phyloP scores from a whole-genome alignment of 2,888 invertebrate genomes.

The Parnassius apollo region DNA sequence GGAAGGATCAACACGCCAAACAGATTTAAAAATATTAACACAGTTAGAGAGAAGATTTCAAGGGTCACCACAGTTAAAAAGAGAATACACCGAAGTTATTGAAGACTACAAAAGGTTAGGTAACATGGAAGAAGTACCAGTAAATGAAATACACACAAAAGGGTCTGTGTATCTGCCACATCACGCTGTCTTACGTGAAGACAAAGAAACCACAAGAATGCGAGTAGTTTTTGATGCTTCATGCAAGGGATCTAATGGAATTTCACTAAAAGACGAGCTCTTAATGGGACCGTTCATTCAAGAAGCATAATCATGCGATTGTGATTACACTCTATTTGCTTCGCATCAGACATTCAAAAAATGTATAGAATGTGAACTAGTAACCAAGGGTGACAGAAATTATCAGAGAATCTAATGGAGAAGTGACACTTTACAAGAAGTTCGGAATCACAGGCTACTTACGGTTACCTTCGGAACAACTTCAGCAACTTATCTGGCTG shows the following conservation, averaged over 20 bases:
- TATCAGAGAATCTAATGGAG: neutral
- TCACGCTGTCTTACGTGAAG: neutral
- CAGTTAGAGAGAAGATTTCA: too few species aligned
- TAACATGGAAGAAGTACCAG: conserved; percentile 18
- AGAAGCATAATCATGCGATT: neutral
- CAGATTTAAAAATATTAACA: too few species aligned
- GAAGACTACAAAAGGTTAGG: conserved; percentile 29
- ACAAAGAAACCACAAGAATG: conserved; percentile 6
- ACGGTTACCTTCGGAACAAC: too few species aligned
- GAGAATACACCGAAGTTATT: too few species aligned
- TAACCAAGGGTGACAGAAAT: neutral
- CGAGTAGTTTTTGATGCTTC: conserved; percentile 2
- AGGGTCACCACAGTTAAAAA: too few species aligned
- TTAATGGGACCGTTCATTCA: too few species aligned
- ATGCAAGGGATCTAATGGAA: neutral
- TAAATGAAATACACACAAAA: neutral
- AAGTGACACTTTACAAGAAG: neutral
- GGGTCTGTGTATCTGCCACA: neutral
- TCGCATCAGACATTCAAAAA: neutral
- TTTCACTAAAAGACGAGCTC: neutral
- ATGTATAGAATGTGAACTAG: neutral
- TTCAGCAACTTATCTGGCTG: too few species aligned
- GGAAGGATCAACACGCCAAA: too few species aligned
- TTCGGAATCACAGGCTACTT: too few species aligned
- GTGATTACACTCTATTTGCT: neutral